Conservation (phyloP, 2,113 vertebrate species). For the Gobiocypris rarus region DNA sequence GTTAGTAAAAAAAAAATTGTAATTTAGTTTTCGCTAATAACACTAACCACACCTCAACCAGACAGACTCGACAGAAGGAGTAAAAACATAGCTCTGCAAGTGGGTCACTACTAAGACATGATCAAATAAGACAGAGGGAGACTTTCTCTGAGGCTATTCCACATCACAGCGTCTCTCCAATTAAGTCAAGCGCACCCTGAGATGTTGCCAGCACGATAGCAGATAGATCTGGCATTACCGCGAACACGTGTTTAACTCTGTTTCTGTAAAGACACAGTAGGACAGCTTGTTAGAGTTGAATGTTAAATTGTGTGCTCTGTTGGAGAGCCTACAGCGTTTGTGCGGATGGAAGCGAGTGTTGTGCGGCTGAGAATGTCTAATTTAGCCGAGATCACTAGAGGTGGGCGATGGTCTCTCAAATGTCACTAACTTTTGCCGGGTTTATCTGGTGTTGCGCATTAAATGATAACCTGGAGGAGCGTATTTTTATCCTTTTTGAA, state of each 20-base stretch:
- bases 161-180: constrained; percentile 41
- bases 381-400: constrained; percentile 4
- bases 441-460: background rate
- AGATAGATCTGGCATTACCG: background rate
- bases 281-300: constrained; percentile 29
- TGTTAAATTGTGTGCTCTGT: background rate
- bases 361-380: constrained; percentile 16
- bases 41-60: background rate
- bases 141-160: constrained; percentile 38
- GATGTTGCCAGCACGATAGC: constrained; percentile 10
- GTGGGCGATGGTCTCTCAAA: background rate
- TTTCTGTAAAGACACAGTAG: constrained; percentile 17
- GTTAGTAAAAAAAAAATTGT: background rate
- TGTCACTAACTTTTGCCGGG: background rate
- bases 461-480: background rate
- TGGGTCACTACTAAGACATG: constrained; percentile 39
- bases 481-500: background rate
- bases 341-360: background rate
- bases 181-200: constrained; percentile 36
- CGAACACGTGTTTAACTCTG: background rate
- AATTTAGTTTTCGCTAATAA: background rate
- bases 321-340: constrained; percentile 1
- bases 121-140: constrained; percentile 44
- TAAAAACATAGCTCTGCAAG: constrained; percentile 29
- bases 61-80: constrained; percentile 5